A percentile compares a stretch with the other conserved stretches of the same genome.
Evolutionary conservation across 2,888 invertebrate species (phyloP).

Genomic region (Priocnemis perturbator): DNA sequence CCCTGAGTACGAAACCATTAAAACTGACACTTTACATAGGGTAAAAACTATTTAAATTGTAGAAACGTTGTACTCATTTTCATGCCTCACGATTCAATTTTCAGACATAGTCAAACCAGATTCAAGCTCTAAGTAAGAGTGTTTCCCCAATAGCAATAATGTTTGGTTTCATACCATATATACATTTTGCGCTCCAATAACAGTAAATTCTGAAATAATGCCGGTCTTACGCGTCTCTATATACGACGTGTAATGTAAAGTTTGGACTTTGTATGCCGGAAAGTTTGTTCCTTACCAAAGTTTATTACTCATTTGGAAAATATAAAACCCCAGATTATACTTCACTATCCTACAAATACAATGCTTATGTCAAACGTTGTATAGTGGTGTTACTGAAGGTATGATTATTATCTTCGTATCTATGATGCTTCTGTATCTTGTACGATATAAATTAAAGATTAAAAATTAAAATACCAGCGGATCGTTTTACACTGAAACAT

Average conservation of each 20-base stretch:
- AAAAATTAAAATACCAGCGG: slow-evolving; percentile 65
- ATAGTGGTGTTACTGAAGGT: slow-evolving; percentile 50
- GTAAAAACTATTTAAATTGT: slow-evolving; percentile 2
- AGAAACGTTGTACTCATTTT: slow-evolving; percentile 4
- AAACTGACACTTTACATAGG: not conserved
- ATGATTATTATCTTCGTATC: slow-evolving; percentile 43
- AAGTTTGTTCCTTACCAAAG: slow-evolving; percentile 42
- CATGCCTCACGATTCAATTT: slow-evolving; percentile 5
- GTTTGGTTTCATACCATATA: slow-evolving; percentile 29
- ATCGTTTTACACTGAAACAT: slow-evolving; percentile 67
- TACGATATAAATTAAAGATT: slow-evolving; percentile 62
- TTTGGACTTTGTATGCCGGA: slow-evolving; percentile 53
- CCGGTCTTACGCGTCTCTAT: not conserved
- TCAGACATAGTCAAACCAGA: slow-evolving; percentile 46
- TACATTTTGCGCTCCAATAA: slow-evolving; percentile 13
- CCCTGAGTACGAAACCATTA: slow-evolving; percentile 25
- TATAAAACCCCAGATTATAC: slow-evolving; percentile 72
- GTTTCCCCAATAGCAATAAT: slow-evolving; percentile 1
- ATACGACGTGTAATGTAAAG: slow-evolving; percentile 18
- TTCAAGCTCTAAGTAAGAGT: slow-evolving; percentile 45
- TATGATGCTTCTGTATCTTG: slow-evolving; percentile 26
- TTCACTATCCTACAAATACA: slow-evolving; percentile 69
- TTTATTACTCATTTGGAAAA: slow-evolving; percentile 59
- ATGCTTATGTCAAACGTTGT: slow-evolving; percentile 58
- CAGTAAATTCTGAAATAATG: not conserved